Evolutionary conservation across 2,113 vertebrate species (phyloP).

Genomic region (Columba janthina): DNA sequence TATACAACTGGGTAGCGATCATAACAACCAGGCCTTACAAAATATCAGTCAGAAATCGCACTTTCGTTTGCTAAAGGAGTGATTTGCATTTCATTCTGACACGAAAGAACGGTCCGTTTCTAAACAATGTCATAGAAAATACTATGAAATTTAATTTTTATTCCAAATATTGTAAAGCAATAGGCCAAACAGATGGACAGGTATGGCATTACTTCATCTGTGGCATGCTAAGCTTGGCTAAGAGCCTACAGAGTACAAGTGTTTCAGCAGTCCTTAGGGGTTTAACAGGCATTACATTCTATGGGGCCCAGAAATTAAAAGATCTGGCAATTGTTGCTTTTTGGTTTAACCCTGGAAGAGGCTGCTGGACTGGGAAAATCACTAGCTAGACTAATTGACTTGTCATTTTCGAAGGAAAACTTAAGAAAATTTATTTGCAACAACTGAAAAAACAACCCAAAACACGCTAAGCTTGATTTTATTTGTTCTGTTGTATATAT

Average conservation of each 20-base stretch:
- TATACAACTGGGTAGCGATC: slow-evolving; percentile 55
- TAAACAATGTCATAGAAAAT: slow-evolving; percentile 71
- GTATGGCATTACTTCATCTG: slow-evolving; percentile 73
- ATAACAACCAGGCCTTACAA: slow-evolving; percentile 45
- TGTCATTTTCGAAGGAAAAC: background rate
- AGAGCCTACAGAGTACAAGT: slow-evolving; percentile 23
- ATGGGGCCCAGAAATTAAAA: slow-evolving; percentile 38
- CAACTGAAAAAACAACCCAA: background rate
- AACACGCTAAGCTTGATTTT: accelerated
- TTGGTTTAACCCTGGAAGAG: slow-evolving; percentile 58
- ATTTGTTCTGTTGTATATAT: background rate
- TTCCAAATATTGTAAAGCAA: slow-evolving; percentile 70
- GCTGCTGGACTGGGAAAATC: background rate
- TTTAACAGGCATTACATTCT: slow-evolving; percentile 49
- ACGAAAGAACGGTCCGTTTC: slow-evolving; percentile 49
- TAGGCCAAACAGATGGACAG: slow-evolving; percentile 69
- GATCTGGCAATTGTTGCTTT: slow-evolving; percentile 31
- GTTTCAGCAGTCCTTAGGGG: slow-evolving; percentile 59
- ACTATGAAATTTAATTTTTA: slow-evolving; percentile 52
- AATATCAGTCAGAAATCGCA: slow-evolving; percentile 54
- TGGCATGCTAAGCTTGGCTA: slow-evolving; percentile 59
- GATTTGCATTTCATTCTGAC: slow-evolving; percentile 67
- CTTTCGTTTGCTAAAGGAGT: background rate
- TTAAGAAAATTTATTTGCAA: background rate
- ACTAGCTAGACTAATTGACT: background rate